Evolutionary conservation across 2,797 vertebrate genomes (phyloP).

Genomic region (Sciurus carolinensis): DNA sequence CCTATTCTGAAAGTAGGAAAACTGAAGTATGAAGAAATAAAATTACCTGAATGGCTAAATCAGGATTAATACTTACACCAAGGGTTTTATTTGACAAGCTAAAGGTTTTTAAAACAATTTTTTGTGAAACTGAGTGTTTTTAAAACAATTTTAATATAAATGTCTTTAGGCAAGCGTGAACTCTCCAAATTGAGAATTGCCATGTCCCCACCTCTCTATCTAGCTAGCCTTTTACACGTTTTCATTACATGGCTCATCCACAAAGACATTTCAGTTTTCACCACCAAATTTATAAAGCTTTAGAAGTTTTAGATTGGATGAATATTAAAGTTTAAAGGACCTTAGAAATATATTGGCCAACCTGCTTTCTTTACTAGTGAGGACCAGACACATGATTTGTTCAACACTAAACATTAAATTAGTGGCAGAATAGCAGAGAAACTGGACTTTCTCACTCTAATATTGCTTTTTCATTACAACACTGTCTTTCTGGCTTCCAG

Average conservation of each 20-base stretch:
- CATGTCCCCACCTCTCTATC: neutral
- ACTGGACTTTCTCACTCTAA: conserved; percentile 2
- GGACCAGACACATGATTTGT: conserved; percentile 37
- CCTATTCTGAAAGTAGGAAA: conserved; percentile 4
- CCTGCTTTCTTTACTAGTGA: conserved; percentile 28
- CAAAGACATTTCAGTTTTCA: conserved; percentile 24
- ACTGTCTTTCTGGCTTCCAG: neutral
- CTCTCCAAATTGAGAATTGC: conserved; percentile 5
- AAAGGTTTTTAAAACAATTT: conserved; percentile 4
- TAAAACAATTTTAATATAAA: neutral
- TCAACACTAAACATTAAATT: conserved; percentile 61
- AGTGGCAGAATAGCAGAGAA: conserved; percentile 19
- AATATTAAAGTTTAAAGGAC: neutral
- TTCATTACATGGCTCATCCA: neutral
- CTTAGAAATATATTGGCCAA: conserved; percentile 1
- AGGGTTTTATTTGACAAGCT: neutral
- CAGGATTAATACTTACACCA: neutral
- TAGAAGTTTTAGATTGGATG: conserved; percentile 57
- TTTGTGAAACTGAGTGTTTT: neutral
- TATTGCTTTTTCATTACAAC: conserved; percentile 9
- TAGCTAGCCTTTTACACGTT: neutral
- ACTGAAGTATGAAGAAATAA: neutral
- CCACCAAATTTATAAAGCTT: conserved; percentile 44
- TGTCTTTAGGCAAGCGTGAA: neutral
- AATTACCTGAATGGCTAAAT: neutral